Evolutionary conservation across 2,888 invertebrate species (phyloP).

Genomic region (Bellardia pandia): DNA sequence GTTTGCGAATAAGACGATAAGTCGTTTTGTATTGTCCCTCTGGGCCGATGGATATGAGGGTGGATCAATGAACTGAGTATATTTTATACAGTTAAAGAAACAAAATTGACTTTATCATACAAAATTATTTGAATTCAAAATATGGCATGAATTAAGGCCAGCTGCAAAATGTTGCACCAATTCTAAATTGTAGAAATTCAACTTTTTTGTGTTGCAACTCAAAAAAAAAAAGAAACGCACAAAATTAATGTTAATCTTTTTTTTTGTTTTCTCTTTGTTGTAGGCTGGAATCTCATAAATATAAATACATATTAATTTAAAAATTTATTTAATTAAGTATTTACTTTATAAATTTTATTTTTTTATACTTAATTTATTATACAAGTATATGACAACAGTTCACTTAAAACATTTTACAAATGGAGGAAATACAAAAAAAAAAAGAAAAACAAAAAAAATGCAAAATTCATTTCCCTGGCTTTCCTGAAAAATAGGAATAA

Average conservation of each 20-base stretch:
- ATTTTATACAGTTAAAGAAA: too few species aligned
- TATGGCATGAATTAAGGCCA: too few species aligned
- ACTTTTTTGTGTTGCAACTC: too few species aligned
- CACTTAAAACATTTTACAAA: constrained; percentile 44
- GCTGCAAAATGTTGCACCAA: too few species aligned
- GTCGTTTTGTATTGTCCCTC: too few species aligned
- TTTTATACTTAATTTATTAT: constrained; percentile 41
- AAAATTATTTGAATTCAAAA: too few species aligned
- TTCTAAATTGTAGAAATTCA: too few species aligned
- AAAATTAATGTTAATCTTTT: background rate
- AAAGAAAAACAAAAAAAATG: background rate
- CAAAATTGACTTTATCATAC: too few species aligned
- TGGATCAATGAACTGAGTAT: too few species aligned
- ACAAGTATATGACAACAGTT: constrained; percentile 25
- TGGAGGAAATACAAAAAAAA: constrained; percentile 41
- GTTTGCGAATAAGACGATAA: too few species aligned
- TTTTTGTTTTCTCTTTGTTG: background rate
- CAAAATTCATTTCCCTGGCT: constrained; percentile 4
- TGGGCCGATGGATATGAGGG: too few species aligned
- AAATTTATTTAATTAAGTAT: background rate
- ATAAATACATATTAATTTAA: background rate
- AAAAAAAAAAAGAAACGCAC: background rate
- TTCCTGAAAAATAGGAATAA: background rate
- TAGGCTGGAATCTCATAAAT: background rate
- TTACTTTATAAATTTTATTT: background rate